These are phyloP conservation scores for Rhimphoctona megacephalus DNA, from an alignment of 2,888 invertebrate species.

Conservation along the genomic window DNA sequence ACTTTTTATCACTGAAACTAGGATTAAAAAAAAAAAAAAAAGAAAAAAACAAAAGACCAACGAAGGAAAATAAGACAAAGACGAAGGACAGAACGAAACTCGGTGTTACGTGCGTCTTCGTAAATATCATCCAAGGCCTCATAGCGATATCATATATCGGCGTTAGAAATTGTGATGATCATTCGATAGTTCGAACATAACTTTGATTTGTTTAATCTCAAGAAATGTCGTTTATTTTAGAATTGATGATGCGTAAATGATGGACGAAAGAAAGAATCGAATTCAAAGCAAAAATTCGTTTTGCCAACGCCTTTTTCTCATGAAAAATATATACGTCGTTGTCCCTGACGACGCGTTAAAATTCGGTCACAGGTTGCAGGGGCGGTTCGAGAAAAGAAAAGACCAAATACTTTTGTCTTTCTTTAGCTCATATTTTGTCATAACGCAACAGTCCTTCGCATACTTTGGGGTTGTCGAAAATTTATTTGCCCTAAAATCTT, in stretches of 20 bases:
- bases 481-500: constrained; percentile 16
- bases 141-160: too few species aligned
- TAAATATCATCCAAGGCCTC: too few species aligned
- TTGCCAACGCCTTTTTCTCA: not conserved
- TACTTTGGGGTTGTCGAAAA: constrained; percentile 8
- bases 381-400: not conserved
- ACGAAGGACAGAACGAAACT: constrained; percentile 27
- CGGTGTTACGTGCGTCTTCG: constrained; percentile 35
- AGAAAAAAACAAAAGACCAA: not conserved
- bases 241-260: not conserved
- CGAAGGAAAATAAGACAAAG: not conserved
- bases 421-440: not conserved
- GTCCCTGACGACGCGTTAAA: not conserved
- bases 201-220: not conserved
- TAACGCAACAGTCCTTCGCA: not conserved
- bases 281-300: not conserved
- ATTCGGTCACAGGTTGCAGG: not conserved
- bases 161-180: not conserved
- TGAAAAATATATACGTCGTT: not conserved
- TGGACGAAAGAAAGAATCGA: not conserved
- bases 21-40: not conserved
- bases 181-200: not conserved
- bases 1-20: constrained; percentile 14
- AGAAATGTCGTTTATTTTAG: not conserved
- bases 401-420: not conserved